Evolutionary conservation across 2,888 invertebrate species (phyloP).

Genomic region (Perdita meconis): DNA sequence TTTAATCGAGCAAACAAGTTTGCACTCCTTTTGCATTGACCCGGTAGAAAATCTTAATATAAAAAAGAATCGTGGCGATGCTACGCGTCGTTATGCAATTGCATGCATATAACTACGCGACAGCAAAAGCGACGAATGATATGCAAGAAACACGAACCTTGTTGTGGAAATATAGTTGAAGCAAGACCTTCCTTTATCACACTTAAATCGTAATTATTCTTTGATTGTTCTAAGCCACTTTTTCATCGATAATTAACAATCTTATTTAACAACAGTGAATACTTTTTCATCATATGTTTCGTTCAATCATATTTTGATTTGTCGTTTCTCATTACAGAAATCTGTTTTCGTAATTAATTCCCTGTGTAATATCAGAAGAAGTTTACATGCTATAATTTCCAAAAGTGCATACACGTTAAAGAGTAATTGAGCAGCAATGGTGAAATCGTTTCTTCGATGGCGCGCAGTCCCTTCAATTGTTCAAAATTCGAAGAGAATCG

Average conservation of each 20-base stretch:
- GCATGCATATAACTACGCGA: conserved; percentile 7
- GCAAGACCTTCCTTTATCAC: conserved; percentile 10
- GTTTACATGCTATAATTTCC: background rate
- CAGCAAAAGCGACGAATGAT: conserved; percentile 23
- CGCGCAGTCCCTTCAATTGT: conserved; percentile 2
- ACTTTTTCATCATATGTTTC: background rate
- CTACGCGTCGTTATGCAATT: conserved; percentile 14
- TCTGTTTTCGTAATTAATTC: background rate
- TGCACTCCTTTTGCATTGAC: conserved; percentile 2
- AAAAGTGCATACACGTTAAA: conserved; percentile 24
- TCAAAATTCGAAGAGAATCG: background rate
- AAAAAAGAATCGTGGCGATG: conserved; percentile 17
- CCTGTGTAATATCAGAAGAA: conserved; percentile 1
- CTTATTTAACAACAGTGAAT: background rate
- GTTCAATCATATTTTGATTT: too few relatives aligned
- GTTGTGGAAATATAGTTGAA: conserved; percentile 17
- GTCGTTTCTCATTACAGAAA: too few relatives aligned
- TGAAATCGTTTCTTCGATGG: background rate
- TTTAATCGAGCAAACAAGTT: background rate
- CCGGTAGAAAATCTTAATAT: conserved; percentile 14
- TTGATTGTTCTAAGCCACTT: background rate
- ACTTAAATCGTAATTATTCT: background rate
- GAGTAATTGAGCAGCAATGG: conserved; percentile 45
- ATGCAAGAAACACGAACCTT: conserved; percentile 47
- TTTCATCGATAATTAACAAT: too few relatives aligned